Base-by-base conservation (phyloP, 2,888 invertebrate species). In the Rhingia campestris region DNA sequence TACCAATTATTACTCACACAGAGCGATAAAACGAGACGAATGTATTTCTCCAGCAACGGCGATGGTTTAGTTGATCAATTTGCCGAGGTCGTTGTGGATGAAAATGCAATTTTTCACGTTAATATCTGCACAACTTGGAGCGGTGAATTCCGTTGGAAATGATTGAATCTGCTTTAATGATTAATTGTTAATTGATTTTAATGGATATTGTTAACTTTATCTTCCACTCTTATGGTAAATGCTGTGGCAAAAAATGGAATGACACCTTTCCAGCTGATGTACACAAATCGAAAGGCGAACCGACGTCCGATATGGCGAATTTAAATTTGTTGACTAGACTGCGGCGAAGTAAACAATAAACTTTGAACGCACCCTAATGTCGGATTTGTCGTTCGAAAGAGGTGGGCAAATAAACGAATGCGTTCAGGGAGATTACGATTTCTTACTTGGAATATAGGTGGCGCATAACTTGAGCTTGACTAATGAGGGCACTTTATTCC, bases 231-330 rank as follows among this genome's bases (percentile, higher is more conserved):
- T 74, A 67, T 54, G 37, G 49, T 61, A 69, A 76, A 69, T 54
- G 61, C 47, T 72, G 14, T 45, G 64, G 45, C 47, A 74, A 70
- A 69, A 43, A 63, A 49, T 41, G 12, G 49, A 59, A 41, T 63
- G 72, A 67, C 77, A 67, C 66, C 45, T 39, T 58, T n/a, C 66
- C 81, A 82, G 81, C 76, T 82, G 81, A 82, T 82, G 81, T 76
- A 77, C 35, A 77, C 81, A 77, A 77, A 79, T 54, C 64, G 63
- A 70, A 33, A 54, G 22, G 32, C 51, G 69, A 69, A 47, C 9
- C 43, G 39, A 69, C 30, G 4, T 7, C 9, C 43, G 33, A 69
- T 35, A 5, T 7, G 51, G 75, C 70, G 64, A 72, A 66, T 58
- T 75, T 12, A 7, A 51, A 33, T 76, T 64, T 80, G 80, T 74